Conservation (phyloP, 2,888 invertebrate genomes). For the Dichetophora obliterata region DNA sequence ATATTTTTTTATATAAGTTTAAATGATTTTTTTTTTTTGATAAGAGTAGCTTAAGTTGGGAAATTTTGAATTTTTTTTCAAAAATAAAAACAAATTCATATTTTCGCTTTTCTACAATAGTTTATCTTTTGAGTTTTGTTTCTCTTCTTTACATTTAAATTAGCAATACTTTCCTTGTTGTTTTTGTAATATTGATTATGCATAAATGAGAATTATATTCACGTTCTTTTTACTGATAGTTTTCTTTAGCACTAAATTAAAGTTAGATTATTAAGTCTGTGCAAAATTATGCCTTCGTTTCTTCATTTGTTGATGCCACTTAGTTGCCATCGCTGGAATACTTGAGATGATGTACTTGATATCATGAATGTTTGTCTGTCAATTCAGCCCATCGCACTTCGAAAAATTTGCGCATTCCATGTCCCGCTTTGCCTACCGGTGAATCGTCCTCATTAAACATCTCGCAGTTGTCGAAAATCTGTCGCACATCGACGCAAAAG, state of each 20-base stretch:
- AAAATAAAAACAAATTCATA: conserved; percentile 43
- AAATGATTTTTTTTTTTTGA: background rate
- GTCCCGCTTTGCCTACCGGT: conserved; percentile 96
- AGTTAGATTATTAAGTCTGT: background rate
- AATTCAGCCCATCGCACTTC: conserved; percentile 89
- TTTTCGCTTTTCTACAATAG: conserved; percentile 1
- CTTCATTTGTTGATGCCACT: background rate
- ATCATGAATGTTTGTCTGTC: conserved; percentile 71
- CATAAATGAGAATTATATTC: conserved; percentile 28
- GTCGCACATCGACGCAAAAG: conserved; percentile 91
- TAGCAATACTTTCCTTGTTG: conserved; percentile 17
- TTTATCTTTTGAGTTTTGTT: conserved; percentile 7
- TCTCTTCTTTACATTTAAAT: conserved; percentile 27
- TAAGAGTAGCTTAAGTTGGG: background rate
- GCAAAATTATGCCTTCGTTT: background rate
- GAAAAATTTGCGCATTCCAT: conserved; percentile 92
- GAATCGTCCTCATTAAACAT: conserved; percentile 99
- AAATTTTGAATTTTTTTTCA: conserved; percentile 10
- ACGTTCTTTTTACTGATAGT: conserved; percentile 16
- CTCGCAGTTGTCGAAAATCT: conserved; percentile 98
- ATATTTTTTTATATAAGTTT: background rate
- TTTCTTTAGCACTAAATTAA: conserved; percentile 8
- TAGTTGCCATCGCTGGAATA: conserved; percentile 50
- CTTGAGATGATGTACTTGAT: conserved; percentile 60
- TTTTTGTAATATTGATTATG: conserved; percentile 28